Evolutionary conservation across 2,113 vertebrate species (phyloP), one percentile per base, ranked within the genome.

Genomic region (Cinclus mexicanus): DNA sequence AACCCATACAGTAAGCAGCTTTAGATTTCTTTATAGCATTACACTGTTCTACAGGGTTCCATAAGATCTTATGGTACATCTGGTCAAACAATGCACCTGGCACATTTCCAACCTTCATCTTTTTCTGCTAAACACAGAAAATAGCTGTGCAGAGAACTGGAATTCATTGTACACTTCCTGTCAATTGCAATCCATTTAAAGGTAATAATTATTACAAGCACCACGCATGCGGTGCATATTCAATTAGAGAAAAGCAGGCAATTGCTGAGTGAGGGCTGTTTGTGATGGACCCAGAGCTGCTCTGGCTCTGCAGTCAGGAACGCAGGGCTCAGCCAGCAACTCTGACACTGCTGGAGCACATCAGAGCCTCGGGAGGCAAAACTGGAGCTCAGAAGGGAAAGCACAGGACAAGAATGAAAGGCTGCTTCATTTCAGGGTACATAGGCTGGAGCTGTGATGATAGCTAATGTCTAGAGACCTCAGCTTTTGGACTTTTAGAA

Each of bases 31-130:
- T 93, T 83, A 83, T 20, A 83, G 57, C 55, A 70, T 93, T 93
- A 46, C 46, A 47, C 29, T 91, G 39, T 89, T 94, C 85, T 77
- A 39, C 35, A 63, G 87, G 80, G 71, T 83, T 97, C 94, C 79
- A 74, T 64, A 91, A 80, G 81, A 92, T 94, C 44, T 92, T 84
- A 50, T 29, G 61, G 65, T 92, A 88, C 92, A 94, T 94, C 89
- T 97, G 87, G 87, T 79, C 92, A 95, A 74, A 97, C 92, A 97
- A 96, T 96, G 53, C 65, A 77, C 53, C 50, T 97, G 87, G 94
- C 76, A 60, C 0, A 3, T 47, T 76, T 64, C 93, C 94, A 95
- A 1, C 47, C 68, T 70, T 67, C 35, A 60, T n/a, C 65, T 57
- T 64, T 92, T 94, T 53, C 72, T 96, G 53, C 67, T 93, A 93